Evolutionary conservation across 2,797 vertebrate species (phyloP).

Genomic region (Pseudochromis fuscus): DNA sequence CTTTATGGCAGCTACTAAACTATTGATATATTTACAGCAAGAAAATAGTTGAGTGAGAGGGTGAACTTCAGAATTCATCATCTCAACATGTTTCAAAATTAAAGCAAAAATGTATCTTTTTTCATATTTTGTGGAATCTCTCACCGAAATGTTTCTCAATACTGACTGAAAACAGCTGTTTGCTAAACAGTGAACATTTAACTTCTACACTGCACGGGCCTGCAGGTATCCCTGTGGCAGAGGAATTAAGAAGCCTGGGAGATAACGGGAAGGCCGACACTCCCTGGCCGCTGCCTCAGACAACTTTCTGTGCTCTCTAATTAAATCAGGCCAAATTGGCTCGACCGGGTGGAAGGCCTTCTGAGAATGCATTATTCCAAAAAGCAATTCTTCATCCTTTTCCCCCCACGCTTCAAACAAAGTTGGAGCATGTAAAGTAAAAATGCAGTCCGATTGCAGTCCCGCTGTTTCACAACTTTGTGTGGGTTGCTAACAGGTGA

Average conservation of each 20-base stretch:
- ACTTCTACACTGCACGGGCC: constrained; percentile 7
- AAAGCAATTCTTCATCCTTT: constrained; percentile 47
- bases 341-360: constrained; percentile 50
- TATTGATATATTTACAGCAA: not conserved
- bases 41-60: not conserved
- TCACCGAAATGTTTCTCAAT: constrained; percentile 6
- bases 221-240: constrained; percentile 52
- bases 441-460: constrained; percentile 11
- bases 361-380: constrained; percentile 64
- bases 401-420: constrained; percentile 19
- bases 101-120: not conserved
- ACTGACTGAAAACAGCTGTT: constrained; percentile 16
- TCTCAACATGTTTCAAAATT: not conserved
- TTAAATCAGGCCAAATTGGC: constrained; percentile 75
- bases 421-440: constrained; percentile 35
- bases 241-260: constrained; percentile 66
- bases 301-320: constrained; percentile 69
- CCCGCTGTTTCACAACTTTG: not conserved
- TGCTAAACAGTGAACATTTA: constrained; percentile 28
- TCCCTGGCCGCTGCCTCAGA: constrained; percentile 59
- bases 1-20: not conserved
- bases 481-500: constrained; percentile 3
- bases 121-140: not conserved
- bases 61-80: constrained; percentile 4
- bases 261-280: constrained; percentile 69